Base-by-base conservation (phyloP, 2,888 invertebrate species). In the Acanthopleura granulata region DNA sequence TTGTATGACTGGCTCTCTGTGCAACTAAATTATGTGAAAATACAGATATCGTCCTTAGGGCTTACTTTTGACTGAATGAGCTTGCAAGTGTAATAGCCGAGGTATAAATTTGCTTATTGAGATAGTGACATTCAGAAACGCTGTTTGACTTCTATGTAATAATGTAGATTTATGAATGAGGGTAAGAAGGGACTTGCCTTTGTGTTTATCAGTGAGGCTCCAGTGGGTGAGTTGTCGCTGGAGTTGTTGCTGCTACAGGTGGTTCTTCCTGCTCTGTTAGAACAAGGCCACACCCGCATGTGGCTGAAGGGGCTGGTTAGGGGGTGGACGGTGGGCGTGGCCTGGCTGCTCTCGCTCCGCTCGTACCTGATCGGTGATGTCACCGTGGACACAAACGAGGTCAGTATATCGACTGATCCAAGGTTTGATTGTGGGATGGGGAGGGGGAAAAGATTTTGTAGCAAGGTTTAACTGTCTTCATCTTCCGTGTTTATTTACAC, bases 271-370 rank as follows among this genome's bases (percentile, higher is more conserved):
- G 98, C 98, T 0, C 92, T 99, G 62, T 92, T 99, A 77, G 99
- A 99, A 88, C 98, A 99, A 91, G 96, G 97, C 0, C 98, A 99
- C 90, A 98, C 98, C 0, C 93, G 98, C 12, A 95, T 95, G 14
- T 98, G 98, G 97, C 91, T 99, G 79, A 98, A 98, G 90, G 94
- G 94, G 6, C 91, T 96, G 15, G 94, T 99, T 0, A 93, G 95
- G 14, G 83, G 91, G 82, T 85, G 89, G 90, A 84, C 88, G 74
- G 77, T 89, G 12, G 87, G 79, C 4, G 86, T 89, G 0, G 95
- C 98, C 0, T 96, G 95, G 92, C 87, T 95, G 29, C 91, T 98
- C 3, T 95, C 96, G 75, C 93, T 98, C 15, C 94, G 96, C 78
- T 97, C 97, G 0, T 98, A 98, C 89, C 91, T 98, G 74, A 92